A percentile compares a stretch with the other conserved stretches of the same genome.
These are phyloP conservation scores for Calyptommatus sinebrachiatus DNA, from an alignment of 2,113 vertebrate species.

Conservation along the genomic window DNA sequence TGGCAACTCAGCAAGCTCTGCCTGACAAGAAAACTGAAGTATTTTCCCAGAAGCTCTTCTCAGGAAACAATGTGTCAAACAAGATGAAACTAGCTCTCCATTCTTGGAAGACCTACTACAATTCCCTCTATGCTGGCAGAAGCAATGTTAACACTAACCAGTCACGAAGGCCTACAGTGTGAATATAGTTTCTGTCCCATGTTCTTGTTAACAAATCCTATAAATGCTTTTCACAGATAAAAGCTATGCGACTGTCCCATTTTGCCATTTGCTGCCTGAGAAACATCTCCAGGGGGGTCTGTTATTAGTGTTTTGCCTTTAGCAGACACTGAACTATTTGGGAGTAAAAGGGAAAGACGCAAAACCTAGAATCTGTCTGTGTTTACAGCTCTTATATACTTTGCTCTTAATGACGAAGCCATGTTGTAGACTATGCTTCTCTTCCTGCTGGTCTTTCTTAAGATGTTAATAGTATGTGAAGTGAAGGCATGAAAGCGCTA, in stretches of 20 bases:
- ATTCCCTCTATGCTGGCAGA: constrained; percentile 54
- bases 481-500: background rate
- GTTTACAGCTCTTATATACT: background rate
- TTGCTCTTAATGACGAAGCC: background rate
- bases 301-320: background rate
- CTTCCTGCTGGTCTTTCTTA: fast-evolving
- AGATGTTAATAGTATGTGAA: background rate
- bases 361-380: background rate
- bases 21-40: constrained; percentile 60
- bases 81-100: constrained; percentile 59
- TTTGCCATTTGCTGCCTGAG: constrained; percentile 18
- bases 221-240: constrained; percentile 4
- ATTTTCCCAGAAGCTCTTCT: constrained; percentile 70
- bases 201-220: constrained; percentile 36
- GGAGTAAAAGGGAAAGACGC: background rate
- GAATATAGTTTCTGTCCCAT: background rate
- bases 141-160: constrained; percentile 61
- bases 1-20: constrained; percentile 38
- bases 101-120: constrained; percentile 59
- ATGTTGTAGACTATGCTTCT: background rate
- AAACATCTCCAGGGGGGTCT: constrained; percentile 39
- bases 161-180: background rate
- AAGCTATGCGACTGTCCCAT: constrained; percentile 7
- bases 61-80: constrained; percentile 69
- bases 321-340: background rate